Evolutionary conservation across 2,797 vertebrate genomes (phyloP).

Genomic region (Smutsia temminckii): DNA sequence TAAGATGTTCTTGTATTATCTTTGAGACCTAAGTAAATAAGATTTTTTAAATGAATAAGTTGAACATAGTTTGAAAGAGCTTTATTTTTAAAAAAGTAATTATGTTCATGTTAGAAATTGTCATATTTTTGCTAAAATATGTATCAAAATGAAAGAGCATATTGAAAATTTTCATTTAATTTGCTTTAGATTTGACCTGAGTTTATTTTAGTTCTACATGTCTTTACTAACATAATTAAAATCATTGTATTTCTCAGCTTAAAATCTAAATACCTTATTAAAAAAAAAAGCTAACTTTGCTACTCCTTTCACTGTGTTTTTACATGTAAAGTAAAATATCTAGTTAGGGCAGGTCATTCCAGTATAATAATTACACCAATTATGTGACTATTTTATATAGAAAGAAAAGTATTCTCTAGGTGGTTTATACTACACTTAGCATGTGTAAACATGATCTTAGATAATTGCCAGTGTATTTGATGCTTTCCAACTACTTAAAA

Average conservation of each 20-base stretch:
- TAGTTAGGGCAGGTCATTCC: neutral
- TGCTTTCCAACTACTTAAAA: neutral
- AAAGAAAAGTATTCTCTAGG: neutral
- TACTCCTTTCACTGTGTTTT: neutral
- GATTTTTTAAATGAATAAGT: neutral
- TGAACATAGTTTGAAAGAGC: neutral
- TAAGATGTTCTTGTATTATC: neutral
- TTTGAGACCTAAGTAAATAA: neutral
- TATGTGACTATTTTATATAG: neutral
- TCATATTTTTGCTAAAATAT: neutral
- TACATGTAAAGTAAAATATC: neutral
- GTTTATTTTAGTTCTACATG: neutral
- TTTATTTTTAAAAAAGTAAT: neutral
- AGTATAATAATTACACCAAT: neutral
- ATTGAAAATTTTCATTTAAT: neutral
- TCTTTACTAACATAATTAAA: conserved; percentile 7
- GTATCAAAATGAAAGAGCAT: neutral
- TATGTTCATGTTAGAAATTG: neutral
- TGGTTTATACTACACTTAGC: neutral
- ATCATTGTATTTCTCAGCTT: neutral
- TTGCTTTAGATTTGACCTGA: neutral
- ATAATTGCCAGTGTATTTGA: neutral
- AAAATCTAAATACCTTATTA: neutral
- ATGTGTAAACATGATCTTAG: neutral
- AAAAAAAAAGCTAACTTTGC: neutral